A percentile compares a stretch with the other conserved stretches of the same genome.
Evolutionary conservation across 2,797 vertebrate species (phyloP).

Genomic region (Sebastes elongatus): DNA sequence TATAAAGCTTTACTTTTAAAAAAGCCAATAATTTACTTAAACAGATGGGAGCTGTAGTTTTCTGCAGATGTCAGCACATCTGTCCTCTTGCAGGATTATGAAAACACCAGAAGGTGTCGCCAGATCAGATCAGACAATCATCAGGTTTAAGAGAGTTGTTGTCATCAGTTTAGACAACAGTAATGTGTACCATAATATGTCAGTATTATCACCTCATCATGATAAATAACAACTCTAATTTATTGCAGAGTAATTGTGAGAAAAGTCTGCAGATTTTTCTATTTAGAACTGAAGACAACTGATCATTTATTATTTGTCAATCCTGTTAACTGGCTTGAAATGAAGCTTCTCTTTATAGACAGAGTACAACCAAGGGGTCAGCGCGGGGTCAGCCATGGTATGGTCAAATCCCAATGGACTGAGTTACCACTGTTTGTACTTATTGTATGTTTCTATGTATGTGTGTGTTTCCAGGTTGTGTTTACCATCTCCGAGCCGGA

Average conservation of each 20-base stretch:
- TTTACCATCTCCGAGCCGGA: slow-evolving; percentile 82
- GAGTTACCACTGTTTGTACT: no score
- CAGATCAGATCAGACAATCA: neutral
- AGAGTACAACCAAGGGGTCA: no score
- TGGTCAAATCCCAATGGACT: no score
- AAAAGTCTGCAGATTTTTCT: neutral
- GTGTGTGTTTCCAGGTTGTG: slow-evolving; percentile 79
- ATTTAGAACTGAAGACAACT: neutral
- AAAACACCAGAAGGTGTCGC: neutral
- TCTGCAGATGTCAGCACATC: neutral
- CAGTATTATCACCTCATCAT: neutral
- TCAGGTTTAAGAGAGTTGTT: neutral
- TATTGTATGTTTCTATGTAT: no score
- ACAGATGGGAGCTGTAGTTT: neutral
- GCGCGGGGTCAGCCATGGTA: no score
- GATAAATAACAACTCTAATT: neutral
- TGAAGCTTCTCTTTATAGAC: no score
- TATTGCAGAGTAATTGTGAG: neutral
- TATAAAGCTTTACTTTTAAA: neutral
- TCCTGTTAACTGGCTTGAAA: no score
- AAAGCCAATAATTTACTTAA: neutral
- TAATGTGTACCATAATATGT: neutral
- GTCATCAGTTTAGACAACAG: neutral
- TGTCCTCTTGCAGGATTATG: neutral
- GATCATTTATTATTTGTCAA: neutral